A percentile compares a stretch with the other conserved stretches of the same genome.
These are phyloP conservation scores for Aphis gossypii DNA, from an alignment of 1,140 invertebrate species.

Conservation along the genomic window DNA sequence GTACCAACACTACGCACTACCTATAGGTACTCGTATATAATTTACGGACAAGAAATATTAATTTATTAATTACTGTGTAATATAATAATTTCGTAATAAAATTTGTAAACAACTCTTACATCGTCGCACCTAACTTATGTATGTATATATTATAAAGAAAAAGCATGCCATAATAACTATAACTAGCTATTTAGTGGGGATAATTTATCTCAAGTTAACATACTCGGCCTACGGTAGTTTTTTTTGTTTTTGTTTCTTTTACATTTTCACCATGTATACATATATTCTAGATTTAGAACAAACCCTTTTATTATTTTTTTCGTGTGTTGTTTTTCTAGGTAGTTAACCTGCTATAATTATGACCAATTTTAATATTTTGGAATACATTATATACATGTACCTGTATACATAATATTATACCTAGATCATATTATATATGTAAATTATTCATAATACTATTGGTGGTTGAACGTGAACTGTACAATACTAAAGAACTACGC, in stretches of 20 bases:
- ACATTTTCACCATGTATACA: neutral
- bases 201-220: neutral
- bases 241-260: neutral
- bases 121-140: neutral
- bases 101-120: neutral
- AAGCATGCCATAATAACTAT: neutral
- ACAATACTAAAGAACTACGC: neutral
- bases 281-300: neutral
- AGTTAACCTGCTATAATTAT: neutral
- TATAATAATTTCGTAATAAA: neutral
- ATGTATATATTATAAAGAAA: neutral
- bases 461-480: neutral
- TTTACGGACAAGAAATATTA: neutral
- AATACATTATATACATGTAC: neutral
- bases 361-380: neutral
- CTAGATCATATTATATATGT: neutral
- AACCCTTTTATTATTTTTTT: constrained; percentile 14
- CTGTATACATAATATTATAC: neutral
- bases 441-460: constrained; percentile 13
- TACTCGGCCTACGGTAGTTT: constrained; percentile 20
- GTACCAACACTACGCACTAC: neutral
- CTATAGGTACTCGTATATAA: neutral
- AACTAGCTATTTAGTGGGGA: neutral
- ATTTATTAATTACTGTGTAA: neutral
- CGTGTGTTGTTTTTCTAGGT: neutral